phyloP scores from a whole-genome alignment of 1,140 invertebrate species.

The Pogonognathellus flavescens region DNA sequence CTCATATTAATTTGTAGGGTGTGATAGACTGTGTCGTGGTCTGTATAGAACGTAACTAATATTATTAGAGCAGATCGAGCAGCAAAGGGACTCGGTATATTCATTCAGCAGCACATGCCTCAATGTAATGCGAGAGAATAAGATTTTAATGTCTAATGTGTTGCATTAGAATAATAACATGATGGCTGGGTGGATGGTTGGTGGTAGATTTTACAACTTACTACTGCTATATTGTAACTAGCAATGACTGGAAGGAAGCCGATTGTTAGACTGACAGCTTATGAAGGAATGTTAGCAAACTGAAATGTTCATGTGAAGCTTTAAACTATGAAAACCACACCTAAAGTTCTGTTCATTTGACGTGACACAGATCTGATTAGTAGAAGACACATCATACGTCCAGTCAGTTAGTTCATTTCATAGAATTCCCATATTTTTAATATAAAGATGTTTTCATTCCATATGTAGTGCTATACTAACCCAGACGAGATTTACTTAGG shows the following conservation, averaged over 20 bases:
- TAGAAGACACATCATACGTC: background rate
- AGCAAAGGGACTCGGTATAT: background rate
- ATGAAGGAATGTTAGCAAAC: slow-evolving; percentile 5
- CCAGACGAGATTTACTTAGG: background rate
- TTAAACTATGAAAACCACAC: slow-evolving; percentile 21
- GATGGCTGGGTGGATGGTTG: background rate
- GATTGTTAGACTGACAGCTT: slow-evolving; percentile 11
- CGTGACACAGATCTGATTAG: slow-evolving; percentile 48
- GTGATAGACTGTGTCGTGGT: background rate
- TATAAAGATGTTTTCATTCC: background rate
- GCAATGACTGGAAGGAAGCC: background rate
- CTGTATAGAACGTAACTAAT: background rate
- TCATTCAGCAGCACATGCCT: slow-evolving; percentile 14
- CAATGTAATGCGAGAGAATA: slow-evolving; percentile 15
- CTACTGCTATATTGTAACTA: background rate
- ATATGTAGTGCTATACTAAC: background rate
- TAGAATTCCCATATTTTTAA: background rate
- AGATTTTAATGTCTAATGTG: background rate
- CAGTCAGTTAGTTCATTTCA: background rate
- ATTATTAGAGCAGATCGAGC: background rate
- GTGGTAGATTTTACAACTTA: background rate
- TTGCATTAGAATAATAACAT: background rate
- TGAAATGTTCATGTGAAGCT: background rate
- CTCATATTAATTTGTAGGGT: background rate
- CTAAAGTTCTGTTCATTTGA: slow-evolving; percentile 38